Evolutionary conservation across 2,888 invertebrate genomes (phyloP), one percentile per base, ranked within the genome.

Genomic region (Sarcophaga rosellei): DNA sequence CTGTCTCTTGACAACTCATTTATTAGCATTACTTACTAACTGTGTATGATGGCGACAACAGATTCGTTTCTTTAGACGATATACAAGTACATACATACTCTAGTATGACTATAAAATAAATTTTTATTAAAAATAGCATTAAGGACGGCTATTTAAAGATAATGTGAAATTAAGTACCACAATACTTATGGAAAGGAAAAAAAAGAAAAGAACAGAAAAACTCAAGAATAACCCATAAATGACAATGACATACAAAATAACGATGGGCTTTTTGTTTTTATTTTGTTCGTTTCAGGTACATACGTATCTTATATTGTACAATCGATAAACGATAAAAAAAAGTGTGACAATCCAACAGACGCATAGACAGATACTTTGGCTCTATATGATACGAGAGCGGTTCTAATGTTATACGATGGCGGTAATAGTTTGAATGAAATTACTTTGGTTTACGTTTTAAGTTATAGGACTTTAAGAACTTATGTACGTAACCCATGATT

Each of bases 201-300:
- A 44, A 63, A n/a, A 69, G n/a, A 63, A 5, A 3, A 53, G 53
- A 53, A 3, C 17, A 15, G 17, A 12, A 12, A 53, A 15, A 15
- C 15, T 53, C 63, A 63, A 69, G 23, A 75, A 84, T 70, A 74
- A 68, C 15, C 63, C 69, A 68, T 65, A 79, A 35, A 69, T 84
- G 84, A 70, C 79, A 84, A 74, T 84, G 84, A 79, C 84, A 84
- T 70, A 84, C 74, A 75, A 74, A 78, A 84, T 63, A 45, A 79
- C 47, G 63, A 79, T 74, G 61, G 53, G 8, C 17, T 45, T 73
- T 82, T 35, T 66, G 1, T 6, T 6, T 25, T 76, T 21, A 12
- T 25, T 75, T 53, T 20, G 21, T 69, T 47, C 11, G 21, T 66
- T 12, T 62, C n/a, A 69, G 68, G 53, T 45, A 70, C 25, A 68